These are phyloP conservation scores for Strix uralensis DNA, from an alignment of 2,113 vertebrate species.

Conservation along the genomic window DNA sequence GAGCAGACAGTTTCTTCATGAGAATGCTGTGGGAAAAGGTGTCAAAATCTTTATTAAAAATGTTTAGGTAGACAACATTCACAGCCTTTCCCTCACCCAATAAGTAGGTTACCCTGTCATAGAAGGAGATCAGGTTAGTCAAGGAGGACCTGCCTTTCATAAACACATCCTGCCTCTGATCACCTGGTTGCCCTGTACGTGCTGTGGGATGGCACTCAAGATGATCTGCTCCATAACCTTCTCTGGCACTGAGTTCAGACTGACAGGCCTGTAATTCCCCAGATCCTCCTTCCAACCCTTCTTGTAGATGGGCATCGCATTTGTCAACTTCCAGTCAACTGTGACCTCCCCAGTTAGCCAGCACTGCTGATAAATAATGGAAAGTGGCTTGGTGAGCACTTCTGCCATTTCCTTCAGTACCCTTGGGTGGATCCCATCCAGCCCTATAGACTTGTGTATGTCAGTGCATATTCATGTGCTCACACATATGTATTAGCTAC, in stretches of 20 bases:
- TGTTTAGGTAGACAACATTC: too few species aligned
- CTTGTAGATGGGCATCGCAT: background rate
- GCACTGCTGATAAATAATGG: background rate
- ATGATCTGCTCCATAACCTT: background rate
- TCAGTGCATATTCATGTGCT: background rate
- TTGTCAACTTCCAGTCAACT: background rate
- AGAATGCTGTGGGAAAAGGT: background rate
- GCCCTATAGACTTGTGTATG: background rate
- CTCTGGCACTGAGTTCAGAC: fast-evolving
- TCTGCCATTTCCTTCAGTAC: background rate
- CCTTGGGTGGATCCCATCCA: background rate
- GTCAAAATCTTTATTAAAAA: too few species aligned
- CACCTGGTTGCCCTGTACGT: too few species aligned
- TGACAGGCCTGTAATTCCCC: background rate
- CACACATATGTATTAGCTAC: background rate
- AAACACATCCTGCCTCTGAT: background rate
- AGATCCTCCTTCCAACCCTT: background rate
- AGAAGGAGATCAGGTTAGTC: background rate
- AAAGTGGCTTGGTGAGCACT: background rate
- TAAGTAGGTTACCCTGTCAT: too few species aligned
- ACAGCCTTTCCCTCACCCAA: background rate
- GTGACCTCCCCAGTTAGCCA: background rate
- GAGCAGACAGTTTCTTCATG: background rate
- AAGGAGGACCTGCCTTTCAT: background rate
- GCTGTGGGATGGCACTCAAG: too few species aligned